Conservation (phyloP, 2,888 invertebrate genomes). For the Cryptops parisi region DNA sequence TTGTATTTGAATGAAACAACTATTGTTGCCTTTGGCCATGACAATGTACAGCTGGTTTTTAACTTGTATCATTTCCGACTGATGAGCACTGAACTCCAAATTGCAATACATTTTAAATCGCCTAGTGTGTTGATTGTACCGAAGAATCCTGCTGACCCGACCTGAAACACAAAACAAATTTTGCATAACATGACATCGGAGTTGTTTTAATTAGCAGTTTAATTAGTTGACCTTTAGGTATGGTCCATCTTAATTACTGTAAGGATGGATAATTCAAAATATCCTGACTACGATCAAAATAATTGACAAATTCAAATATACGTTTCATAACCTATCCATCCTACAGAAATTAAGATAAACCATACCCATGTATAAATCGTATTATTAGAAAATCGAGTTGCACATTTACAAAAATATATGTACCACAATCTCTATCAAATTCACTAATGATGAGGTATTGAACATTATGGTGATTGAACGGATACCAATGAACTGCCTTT, state of each 20-base stretch:
- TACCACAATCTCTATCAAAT: not conserved
- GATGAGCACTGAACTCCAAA: not conserved
- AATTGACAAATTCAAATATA: no score
- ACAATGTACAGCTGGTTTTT: not conserved
- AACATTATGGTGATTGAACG: not conserved
- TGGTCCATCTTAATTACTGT: no score
- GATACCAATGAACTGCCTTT: not conserved
- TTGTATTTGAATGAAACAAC: not conserved
- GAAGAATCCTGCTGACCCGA: not conserved
- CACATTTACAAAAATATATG: not conserved
- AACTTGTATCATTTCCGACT: not conserved
- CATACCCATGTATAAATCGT: no score
- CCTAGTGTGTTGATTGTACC: not conserved
- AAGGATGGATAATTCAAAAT: no score
- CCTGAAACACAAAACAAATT: no score
- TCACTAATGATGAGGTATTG: not conserved
- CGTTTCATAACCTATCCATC: no score
- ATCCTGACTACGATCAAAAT: no score
- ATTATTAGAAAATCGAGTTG: no score
- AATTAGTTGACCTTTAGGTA: no score
- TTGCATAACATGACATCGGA: no score
- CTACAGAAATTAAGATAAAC: no score
- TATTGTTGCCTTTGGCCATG: not conserved
- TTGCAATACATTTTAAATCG: not conserved
- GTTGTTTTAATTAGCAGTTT: no score